Conservation (phyloP, 2,888 invertebrate genomes). For the Apodemia mormo region DNA sequence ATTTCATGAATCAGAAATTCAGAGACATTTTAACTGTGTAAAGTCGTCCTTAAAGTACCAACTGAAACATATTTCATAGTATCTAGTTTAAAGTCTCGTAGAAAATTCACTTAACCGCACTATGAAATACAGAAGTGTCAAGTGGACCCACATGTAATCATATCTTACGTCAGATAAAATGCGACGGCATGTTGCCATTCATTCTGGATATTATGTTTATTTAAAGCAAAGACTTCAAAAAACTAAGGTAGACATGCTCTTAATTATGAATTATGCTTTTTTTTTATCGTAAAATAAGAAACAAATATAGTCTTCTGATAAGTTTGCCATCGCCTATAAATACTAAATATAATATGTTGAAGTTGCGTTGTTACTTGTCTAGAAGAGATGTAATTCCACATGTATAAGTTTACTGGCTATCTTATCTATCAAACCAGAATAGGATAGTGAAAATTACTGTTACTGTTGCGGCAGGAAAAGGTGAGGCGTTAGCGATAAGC, state of each 20-base stretch:
- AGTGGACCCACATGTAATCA: conserved; percentile 1
- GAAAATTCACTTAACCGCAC: conserved; percentile 1
- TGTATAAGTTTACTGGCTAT: too few species aligned
- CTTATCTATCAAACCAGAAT: too few species aligned
- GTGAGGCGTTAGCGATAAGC: too few species aligned
- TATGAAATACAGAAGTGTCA: conserved; percentile 2
- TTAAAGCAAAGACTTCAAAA: background rate
- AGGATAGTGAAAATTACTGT: too few species aligned
- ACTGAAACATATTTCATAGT: background rate
- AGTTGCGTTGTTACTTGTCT: too few species aligned
- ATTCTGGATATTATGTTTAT: background rate
- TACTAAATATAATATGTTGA: too few species aligned
- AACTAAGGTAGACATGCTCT: background rate
- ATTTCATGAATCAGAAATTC: too few species aligned
- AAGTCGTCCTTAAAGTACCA: background rate
- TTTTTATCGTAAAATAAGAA: background rate
- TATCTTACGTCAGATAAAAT: background rate
- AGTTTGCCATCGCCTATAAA: too few species aligned
- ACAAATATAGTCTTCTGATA: background rate
- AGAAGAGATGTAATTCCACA: too few species aligned
- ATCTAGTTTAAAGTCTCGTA: background rate
- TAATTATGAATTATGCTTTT: background rate
- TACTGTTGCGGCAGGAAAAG: too few species aligned
- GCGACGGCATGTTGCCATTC: background rate
- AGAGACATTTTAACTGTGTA: too few species aligned